These are phyloP conservation scores for Eurystomus glaucurus DNA, from an alignment of 2,797 vertebrate genomes.

Conservation along the genomic window DNA sequence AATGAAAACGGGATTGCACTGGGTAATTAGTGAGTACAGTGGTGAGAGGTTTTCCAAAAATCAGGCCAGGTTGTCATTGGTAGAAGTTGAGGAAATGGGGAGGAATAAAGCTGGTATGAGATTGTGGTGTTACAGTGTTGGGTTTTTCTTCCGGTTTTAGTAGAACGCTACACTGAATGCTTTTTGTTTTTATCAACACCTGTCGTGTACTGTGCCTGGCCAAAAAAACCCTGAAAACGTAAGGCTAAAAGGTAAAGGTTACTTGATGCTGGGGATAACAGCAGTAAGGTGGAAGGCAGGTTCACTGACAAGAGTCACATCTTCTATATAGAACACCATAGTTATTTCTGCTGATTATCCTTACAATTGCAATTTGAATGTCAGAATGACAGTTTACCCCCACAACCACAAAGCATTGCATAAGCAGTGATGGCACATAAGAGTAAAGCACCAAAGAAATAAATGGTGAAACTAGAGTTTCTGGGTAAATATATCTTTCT, in stretches of 20 bases:
- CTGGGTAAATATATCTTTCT: not conserved
- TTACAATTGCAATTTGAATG: not conserved
- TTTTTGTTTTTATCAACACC: fast-evolving
- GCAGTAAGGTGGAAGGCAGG: not conserved
- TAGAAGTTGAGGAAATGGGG: not conserved
- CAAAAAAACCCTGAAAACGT: not conserved
- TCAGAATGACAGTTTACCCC: not conserved
- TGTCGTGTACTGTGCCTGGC: not conserved
- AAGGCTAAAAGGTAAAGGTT: not conserved
- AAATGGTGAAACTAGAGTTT: not conserved
- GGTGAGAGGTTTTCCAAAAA: not conserved
- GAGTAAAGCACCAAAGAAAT: not conserved
- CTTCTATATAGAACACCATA: not conserved
- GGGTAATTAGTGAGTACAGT: not conserved
- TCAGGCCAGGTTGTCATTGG: not conserved
- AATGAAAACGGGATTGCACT: not conserved
- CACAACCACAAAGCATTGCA: not conserved
- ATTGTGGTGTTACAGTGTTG: not conserved
- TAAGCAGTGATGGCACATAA: not conserved
- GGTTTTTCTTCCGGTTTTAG: not conserved
- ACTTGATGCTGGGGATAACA: not conserved
- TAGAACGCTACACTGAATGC: not conserved
- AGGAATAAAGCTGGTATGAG: not conserved
- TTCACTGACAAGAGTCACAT: not conserved
- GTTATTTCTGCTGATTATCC: not conserved